phyloP scores from a whole-genome alignment of 2,113 vertebrate species.

The Python bivittatus region DNA sequence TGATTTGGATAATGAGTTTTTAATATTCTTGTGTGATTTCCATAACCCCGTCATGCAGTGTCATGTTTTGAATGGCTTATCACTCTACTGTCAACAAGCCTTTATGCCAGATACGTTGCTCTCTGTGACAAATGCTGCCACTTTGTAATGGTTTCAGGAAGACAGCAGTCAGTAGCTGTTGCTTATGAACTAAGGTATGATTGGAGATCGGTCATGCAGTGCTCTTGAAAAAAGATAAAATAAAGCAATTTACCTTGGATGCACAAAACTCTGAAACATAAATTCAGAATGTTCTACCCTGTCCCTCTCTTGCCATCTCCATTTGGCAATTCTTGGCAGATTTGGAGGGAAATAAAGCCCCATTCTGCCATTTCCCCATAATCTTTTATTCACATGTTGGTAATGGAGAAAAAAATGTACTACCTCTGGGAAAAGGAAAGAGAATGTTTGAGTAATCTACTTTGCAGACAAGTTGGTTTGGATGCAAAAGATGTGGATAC shows the following conservation, averaged over 20 bases:
- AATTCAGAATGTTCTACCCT: neutral
- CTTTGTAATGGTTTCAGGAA: neutral
- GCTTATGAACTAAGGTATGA: neutral
- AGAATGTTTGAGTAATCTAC: neutral
- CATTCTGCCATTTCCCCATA: neutral
- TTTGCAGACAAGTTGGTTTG: neutral
- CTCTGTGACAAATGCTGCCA: neutral
- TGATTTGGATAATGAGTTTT: conserved; percentile 32
- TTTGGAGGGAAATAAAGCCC: neutral
- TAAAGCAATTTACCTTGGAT: neutral
- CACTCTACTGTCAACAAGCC: rapidly evolving
- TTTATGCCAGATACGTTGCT: neutral
- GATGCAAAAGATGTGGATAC: neutral
- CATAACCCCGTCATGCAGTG: neutral
- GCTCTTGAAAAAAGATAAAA: neutral
- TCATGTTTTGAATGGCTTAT: neutral
- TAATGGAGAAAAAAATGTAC: neutral
- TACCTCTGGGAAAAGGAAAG: neutral
- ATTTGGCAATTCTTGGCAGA: neutral
- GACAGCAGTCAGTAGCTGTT: neutral
- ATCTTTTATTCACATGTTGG: neutral
- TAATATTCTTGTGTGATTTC: conserved; percentile 17
- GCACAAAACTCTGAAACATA: neutral
- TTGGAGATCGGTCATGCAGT: neutral
- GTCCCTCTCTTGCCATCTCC: neutral